Conservation (phyloP, 2,113 vertebrate genomes). For the Spermophilus dauricus region DNA sequence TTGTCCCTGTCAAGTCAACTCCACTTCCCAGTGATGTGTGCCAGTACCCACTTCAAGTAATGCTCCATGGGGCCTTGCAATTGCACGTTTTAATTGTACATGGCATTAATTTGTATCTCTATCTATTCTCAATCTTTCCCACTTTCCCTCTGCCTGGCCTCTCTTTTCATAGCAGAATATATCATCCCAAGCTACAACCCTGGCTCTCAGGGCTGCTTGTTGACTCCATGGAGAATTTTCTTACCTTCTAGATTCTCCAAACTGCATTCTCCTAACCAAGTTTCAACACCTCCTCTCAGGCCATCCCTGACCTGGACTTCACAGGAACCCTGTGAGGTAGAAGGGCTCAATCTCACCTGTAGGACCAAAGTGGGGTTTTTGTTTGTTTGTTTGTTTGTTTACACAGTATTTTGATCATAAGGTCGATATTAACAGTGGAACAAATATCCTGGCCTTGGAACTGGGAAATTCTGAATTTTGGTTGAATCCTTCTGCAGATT, state of each 20-base stretch:
- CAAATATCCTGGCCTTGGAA: not conserved
- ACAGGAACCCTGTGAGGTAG: fast-evolving
- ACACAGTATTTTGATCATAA: not conserved
- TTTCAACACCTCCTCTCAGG: fast-evolving
- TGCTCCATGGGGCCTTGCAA: fast-evolving
- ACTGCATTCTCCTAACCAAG: fast-evolving
- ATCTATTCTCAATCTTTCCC: fast-evolving
- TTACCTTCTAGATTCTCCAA: not conserved
- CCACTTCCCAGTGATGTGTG: fast-evolving
- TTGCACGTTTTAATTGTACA: no score
- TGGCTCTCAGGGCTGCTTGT: fast-evolving
- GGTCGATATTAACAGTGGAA: no score
- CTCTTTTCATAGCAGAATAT: not conserved
- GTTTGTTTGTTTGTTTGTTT: no score
- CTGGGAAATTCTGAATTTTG: not conserved
- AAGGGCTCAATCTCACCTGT: not conserved
- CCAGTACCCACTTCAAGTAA: not conserved
- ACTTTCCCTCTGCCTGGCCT: not conserved
- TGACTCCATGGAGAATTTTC: not conserved
- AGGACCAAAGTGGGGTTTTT: not conserved
- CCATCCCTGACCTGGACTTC: not conserved
- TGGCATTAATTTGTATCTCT: fast-evolving
- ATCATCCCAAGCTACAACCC: fast-evolving
- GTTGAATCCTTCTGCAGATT: not conserved
- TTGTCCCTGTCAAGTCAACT: fast-evolving